Percentiles rank a stretch among this genome's conserved stretches.
Conservation (phyloP, 2,113 vertebrate genomes). For the Pao palembangensis region DNA sequence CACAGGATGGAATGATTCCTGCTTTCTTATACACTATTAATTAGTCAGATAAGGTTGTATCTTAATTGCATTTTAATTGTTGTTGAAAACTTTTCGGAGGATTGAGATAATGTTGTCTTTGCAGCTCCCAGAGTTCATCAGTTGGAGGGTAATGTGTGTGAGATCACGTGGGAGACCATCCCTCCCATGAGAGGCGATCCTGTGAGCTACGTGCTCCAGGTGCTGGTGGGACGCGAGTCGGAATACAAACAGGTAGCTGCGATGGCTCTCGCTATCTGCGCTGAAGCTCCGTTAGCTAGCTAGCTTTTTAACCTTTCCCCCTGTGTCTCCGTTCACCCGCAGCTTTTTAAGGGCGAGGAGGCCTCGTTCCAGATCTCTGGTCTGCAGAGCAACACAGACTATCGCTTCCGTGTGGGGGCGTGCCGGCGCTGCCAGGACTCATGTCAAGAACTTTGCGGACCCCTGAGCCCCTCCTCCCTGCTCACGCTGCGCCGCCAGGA, state of each 20-base stretch:
- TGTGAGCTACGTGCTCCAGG: slow-evolving; percentile 88
- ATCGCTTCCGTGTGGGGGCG: slow-evolving; percentile 92
- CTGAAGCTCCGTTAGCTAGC: background rate
- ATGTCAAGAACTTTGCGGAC: slow-evolving; percentile 92
- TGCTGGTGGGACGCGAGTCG: slow-evolving; percentile 90
- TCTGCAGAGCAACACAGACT: slow-evolving; percentile 94
- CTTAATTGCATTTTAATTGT: too few relatives aligned
- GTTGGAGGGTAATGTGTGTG: slow-evolving; percentile 90
- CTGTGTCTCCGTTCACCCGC: background rate
- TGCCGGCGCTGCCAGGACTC: slow-evolving; percentile 90
- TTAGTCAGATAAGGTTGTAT: too few relatives aligned
- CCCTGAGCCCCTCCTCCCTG: slow-evolving; percentile 89
- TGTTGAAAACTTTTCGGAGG: too few relatives aligned
- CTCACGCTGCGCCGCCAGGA: slow-evolving; percentile 83
- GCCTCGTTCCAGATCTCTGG: slow-evolving; percentile 88
- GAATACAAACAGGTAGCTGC: slow-evolving; percentile 94
- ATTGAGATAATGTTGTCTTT: background rate
- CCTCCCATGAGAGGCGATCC: slow-evolving; percentile 95
- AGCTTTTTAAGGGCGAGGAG: slow-evolving; percentile 98
- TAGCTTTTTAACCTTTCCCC: background rate
- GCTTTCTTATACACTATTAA: too few relatives aligned
- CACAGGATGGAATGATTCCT: too few relatives aligned
- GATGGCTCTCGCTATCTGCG: background rate
- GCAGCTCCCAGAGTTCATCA: slow-evolving; percentile 91
- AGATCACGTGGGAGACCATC: slow-evolving; percentile 91